Base-by-base conservation (phyloP, 2,113 vertebrate species). In the Haemorhous mexicanus region DNA sequence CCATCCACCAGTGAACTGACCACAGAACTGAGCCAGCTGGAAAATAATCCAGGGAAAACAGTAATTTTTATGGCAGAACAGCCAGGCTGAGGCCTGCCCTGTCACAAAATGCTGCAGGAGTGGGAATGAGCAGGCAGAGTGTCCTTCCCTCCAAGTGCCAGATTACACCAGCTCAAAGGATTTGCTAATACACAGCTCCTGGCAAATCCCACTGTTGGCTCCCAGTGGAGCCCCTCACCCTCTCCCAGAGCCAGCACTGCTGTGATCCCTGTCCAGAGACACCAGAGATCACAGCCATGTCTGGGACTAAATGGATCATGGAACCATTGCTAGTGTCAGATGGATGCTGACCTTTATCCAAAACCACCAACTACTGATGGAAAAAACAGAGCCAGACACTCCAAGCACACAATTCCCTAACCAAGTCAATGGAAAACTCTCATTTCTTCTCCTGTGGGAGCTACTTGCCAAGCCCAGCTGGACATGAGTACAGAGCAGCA, bases 241-340 rank as follows among this genome's bases (percentile, higher is more conserved):
- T 16, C n/a, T 35, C 41, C 9, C 0, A 0, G 73, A 37, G 28
- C 16, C n/a, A 2, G 35, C 37, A 7, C 7, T 27, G 28, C 80
- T 24, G 2, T 30, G 55, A 52, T 44, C 76, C 39, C 16, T 58
- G 56, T 58, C 18, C 6, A 33, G 16, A 11, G 10, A 28, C 35
- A 47, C 46, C 17, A 14, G 44, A 27, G 59, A 62, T 47, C 32
- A 37, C 30, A 6, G 32, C 43, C 2, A 0, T 4, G 49, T 13
- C 55, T 19, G 61, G 46, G 35, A 28, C 43, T 30, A 7, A 4
- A 8, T 2, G 10, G 33, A 32, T 6, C 84, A 35, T 0, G 22
- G 35, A 41, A 70, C 41, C 32, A 7, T 22, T 30, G 50, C 37
- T 39, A 27, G 32, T 2, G 11, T n/a, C 5, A 2, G 44, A 26